phyloP scores from a whole-genome alignment of 2,797 vertebrate species.

The Chaetophractus vellerosus region DNA sequence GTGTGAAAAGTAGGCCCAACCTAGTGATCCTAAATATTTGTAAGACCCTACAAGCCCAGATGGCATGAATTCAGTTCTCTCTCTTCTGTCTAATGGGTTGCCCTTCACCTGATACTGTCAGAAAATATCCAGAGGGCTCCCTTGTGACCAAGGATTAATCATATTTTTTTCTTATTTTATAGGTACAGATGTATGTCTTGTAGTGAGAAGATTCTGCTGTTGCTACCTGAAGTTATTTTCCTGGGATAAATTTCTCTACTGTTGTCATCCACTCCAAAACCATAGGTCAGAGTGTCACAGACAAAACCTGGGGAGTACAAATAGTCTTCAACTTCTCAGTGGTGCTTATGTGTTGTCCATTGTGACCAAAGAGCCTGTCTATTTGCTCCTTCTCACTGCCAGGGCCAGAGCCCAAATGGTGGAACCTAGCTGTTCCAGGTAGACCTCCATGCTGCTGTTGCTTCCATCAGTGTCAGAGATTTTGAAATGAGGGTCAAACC shows the following conservation, averaged over 20 bases:
- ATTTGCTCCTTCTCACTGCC: background rate
- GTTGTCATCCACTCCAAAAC: background rate
- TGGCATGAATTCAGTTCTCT: background rate
- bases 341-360: background rate
- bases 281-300: background rate
- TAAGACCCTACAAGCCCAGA: background rate
- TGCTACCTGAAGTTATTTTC: background rate
- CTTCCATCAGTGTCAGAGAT: background rate
- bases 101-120: background rate
- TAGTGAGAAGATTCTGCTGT: background rate
- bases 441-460: background rate
- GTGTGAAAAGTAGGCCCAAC: background rate
- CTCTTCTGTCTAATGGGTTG: background rate
- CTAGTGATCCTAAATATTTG: background rate
- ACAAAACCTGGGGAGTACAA: background rate
- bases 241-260: background rate
- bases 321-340: background rate
- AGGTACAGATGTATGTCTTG: background rate
- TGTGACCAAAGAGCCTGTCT: background rate
- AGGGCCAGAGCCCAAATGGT: background rate
- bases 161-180: slow-evolving; percentile 22
- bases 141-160: background rate
- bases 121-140: background rate
- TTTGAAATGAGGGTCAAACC: background rate
- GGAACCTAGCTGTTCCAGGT: background rate